Conservation (phyloP, 2,113 vertebrate species). For the Brachypodius melanocephalos region DNA sequence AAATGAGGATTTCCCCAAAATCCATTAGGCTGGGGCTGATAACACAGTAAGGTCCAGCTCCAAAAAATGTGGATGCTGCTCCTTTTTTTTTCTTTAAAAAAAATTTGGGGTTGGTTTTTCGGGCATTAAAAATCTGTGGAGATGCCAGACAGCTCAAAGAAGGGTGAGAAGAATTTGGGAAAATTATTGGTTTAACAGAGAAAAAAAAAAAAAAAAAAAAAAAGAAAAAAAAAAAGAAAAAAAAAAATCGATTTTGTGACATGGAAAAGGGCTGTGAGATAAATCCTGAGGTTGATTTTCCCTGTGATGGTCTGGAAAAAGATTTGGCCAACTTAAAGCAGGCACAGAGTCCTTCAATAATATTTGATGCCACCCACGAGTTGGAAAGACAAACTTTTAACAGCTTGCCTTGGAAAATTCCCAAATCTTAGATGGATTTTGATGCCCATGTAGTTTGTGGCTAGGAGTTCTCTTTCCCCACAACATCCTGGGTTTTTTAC, state of each 20-base stretch:
- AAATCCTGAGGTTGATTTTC: background rate
- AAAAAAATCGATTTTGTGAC: background rate
- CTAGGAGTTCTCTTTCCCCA: background rate
- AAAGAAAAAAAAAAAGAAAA: background rate
- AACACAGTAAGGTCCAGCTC: background rate
- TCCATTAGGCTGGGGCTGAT: background rate
- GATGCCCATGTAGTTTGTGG: background rate
- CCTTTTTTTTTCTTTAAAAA: background rate
- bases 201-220: background rate
- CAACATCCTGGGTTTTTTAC: background rate
- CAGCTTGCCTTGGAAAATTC: background rate
- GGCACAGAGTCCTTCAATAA: background rate
- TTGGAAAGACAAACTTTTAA: background rate
- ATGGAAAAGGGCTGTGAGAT: background rate
- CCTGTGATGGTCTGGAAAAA: background rate
- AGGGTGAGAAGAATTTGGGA: background rate
- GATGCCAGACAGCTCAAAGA: background rate
- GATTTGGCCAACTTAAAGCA: background rate
- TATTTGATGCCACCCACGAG: background rate
- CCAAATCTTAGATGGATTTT: background rate
- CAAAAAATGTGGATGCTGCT: background rate
- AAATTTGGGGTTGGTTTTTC: background rate
- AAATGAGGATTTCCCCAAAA: background rate
- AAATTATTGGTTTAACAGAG: background rate
- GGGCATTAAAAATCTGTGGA: background rate